These are phyloP conservation scores for Myotis davidii DNA, from an alignment of 2,113 vertebrate species.

Conservation along the genomic window DNA sequence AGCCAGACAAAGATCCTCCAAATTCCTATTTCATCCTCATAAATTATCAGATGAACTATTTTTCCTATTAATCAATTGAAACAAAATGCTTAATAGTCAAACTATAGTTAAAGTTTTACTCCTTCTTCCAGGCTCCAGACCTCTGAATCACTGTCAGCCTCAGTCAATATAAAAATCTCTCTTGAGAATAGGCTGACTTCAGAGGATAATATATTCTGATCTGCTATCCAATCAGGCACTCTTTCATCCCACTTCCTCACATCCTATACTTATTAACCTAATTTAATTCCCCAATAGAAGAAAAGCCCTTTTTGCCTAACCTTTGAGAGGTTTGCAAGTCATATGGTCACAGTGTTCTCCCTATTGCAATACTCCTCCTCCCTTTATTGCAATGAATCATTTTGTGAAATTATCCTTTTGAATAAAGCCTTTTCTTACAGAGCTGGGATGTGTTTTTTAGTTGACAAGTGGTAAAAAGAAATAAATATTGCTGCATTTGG, in stretches of 20 bases:
- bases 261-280: neutral
- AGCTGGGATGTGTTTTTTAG: neutral
- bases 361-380: neutral
- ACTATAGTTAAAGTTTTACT: neutral
- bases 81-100: neutral
- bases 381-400: neutral
- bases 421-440: neutral
- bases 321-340: neutral
- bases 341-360: neutral
- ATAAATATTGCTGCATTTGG: slow-evolving; percentile 27
- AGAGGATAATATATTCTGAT: neutral
- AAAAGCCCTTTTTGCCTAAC: neutral
- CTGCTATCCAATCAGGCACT: neutral
- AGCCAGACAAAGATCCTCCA: neutral
- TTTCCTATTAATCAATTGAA: neutral
- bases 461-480: neutral
- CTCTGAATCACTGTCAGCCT: neutral
- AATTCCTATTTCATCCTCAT: neutral
- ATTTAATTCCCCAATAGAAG: neutral
- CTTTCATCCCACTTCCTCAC: neutral
- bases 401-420: neutral
- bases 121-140: neutral
- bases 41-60: neutral
- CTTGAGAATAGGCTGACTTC: neutral
- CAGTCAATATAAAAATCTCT: neutral